phyloP scores from a whole-genome alignment of 2,113 vertebrate species.

The Anser brachyrhynchus region DNA sequence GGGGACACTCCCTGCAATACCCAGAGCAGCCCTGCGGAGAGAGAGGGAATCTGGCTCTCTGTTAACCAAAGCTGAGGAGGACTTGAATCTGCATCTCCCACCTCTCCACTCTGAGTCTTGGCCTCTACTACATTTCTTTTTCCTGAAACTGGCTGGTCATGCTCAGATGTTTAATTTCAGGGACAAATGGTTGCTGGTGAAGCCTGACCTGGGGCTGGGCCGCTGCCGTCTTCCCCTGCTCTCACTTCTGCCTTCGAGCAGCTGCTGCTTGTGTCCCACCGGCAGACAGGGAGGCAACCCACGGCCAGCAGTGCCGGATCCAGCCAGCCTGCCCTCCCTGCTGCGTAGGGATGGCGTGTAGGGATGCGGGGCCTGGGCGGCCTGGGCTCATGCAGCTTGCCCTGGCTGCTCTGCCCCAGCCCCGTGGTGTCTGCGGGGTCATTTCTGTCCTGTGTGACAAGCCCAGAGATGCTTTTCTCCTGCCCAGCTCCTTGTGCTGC shows the following conservation, averaged over 20 bases:
- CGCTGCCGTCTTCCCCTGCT: background rate
- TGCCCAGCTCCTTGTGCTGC: rapidly evolving
- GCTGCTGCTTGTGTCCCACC: background rate
- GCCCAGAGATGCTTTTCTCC: background rate
- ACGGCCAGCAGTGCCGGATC: background rate
- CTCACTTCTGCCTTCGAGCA: background rate
- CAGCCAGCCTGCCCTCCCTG: background rate
- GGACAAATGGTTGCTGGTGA: rapidly evolving
- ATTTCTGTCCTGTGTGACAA: background rate
- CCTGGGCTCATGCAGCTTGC: too few relatives aligned
- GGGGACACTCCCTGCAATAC: background rate
- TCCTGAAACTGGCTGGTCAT: rapidly evolving
- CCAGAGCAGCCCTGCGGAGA: background rate
- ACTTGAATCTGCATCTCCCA: background rate
- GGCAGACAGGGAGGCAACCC: background rate
- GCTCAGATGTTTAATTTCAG: background rate
- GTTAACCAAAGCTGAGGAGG: background rate
- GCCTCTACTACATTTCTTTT: background rate
- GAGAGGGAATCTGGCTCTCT: background rate
- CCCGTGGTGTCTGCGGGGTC: background rate
- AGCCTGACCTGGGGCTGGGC: background rate
- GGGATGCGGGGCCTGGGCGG: background rate
- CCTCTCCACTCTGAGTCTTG: background rate
- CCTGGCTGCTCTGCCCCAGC: background rate
- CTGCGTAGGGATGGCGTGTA: background rate